phyloP scores from a whole-genome alignment of 2,113 vertebrate species.

The Daboia siamensis region DNA sequence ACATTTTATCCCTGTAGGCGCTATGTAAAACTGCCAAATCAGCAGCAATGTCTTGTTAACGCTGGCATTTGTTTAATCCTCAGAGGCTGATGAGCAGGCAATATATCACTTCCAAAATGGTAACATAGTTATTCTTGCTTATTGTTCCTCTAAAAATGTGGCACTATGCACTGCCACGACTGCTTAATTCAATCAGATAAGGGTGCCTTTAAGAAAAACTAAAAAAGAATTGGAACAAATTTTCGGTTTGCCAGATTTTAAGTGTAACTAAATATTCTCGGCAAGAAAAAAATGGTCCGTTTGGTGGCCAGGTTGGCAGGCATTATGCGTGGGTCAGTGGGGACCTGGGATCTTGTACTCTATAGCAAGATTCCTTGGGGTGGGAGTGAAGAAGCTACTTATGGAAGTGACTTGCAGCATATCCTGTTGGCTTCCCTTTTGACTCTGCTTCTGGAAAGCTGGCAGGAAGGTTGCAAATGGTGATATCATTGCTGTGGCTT shows the following conservation, averaged over 20 bases:
- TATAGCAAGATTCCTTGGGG: background rate
- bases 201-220: background rate
- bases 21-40: slow-evolving; percentile 20
- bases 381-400: background rate
- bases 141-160: slow-evolving; percentile 10
- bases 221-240: background rate
- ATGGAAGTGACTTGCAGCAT: background rate
- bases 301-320: background rate
- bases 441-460: background rate
- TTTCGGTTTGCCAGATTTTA: background rate
- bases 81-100: slow-evolving; percentile 22
- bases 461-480: background rate
- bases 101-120: slow-evolving; percentile 6
- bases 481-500: background rate
- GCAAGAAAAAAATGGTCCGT: background rate
- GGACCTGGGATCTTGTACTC: background rate
- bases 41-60: slow-evolving; percentile 32
- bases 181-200: background rate
- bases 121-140: slow-evolving; percentile 2
- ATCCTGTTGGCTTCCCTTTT: background rate
- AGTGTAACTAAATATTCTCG: background rate
- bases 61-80: slow-evolving; percentile 9
- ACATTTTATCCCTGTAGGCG: slow-evolving; percentile 19
- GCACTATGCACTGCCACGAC: background rate
- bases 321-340: background rate